Percentiles rank a stretch among this genome's conserved stretches.
Evolutionary conservation across 2,797 vertebrate species (phyloP).

Genomic region (Hippocampus kuda): DNA sequence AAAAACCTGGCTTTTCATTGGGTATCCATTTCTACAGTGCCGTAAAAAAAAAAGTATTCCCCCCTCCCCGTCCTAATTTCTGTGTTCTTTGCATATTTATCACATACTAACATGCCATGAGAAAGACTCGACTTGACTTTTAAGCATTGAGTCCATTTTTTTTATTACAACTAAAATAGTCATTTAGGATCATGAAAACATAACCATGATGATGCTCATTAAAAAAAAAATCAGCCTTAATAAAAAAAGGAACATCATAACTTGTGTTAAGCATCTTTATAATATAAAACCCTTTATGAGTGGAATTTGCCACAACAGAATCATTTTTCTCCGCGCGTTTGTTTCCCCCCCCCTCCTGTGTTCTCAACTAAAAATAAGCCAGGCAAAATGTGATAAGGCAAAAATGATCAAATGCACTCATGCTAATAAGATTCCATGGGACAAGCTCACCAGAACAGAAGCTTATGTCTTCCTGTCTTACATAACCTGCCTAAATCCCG

Average conservation of each 20-base stretch:
- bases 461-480: slow-evolving; percentile 7
- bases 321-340: not conserved
- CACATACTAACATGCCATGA: too few relatives aligned
- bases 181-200: not conserved
- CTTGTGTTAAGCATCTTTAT: not conserved
- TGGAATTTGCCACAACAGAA: not conserved
- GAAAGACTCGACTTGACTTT: too few relatives aligned
- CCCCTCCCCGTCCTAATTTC: too few relatives aligned
- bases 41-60: too few relatives aligned
- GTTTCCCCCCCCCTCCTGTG: not conserved
- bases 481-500: slow-evolving; percentile 5
- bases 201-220: not conserved
- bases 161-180: not conserved
- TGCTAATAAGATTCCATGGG: slow-evolving; percentile 40
- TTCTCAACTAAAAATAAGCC: slow-evolving; percentile 18
- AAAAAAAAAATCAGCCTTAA: not conserved
- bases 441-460: slow-evolving; percentile 23
- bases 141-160: not conserved
- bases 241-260: not conserved
- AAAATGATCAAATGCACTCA: slow-evolving; percentile 27
- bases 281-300: too few relatives aligned
- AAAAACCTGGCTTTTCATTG: too few relatives aligned
- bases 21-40: too few relatives aligned
- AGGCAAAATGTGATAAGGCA: slow-evolving; percentile 27
- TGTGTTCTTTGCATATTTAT: too few relatives aligned